Percentiles rank a stretch among this genome's conserved stretches.
phyloP scores from a whole-genome alignment of 2,113 vertebrate species.

The Ceratotherium simum region DNA sequence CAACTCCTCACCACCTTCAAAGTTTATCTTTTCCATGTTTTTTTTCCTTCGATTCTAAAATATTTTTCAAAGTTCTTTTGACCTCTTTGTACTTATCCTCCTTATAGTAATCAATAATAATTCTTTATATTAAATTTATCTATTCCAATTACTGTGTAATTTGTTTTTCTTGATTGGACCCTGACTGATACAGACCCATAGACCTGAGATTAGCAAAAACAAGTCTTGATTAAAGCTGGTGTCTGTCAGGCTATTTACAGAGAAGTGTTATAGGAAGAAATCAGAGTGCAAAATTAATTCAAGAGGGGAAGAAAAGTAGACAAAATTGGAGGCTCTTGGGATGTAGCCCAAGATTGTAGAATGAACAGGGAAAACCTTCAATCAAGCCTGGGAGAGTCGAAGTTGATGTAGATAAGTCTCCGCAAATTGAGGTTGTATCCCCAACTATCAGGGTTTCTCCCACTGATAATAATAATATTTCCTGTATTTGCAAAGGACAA shows the following conservation, averaged over 20 bases:
- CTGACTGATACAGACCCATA: not conserved
- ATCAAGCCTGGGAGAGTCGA: not conserved
- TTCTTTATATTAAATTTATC: slow-evolving; percentile 1
- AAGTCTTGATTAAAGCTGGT: slow-evolving; percentile 45
- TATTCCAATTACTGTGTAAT: not conserved
- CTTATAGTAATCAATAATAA: not conserved
- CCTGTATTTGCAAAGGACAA: not conserved
- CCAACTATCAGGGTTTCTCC: not conserved
- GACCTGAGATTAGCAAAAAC: not conserved
- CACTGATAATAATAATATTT: not conserved
- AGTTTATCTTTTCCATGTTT: not conserved
- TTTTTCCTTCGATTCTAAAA: not conserved
- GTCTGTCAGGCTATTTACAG: not conserved
- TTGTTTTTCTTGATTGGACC: not conserved
- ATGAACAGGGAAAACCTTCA: not conserved
- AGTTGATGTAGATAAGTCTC: not conserved
- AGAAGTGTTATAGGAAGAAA: not conserved
- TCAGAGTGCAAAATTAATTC: slow-evolving; percentile 39
- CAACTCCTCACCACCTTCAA: not conserved
- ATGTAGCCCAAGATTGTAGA: not conserved
- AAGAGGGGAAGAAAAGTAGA: not conserved
- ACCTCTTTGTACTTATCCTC: not conserved
- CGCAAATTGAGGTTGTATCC: not conserved
- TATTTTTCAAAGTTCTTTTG: not conserved
- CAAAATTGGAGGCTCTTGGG: not conserved